These are phyloP conservation scores for Campylomormyrus numenius DNA, from an alignment of 2,113 vertebrate genomes.

Conservation along the genomic window DNA sequence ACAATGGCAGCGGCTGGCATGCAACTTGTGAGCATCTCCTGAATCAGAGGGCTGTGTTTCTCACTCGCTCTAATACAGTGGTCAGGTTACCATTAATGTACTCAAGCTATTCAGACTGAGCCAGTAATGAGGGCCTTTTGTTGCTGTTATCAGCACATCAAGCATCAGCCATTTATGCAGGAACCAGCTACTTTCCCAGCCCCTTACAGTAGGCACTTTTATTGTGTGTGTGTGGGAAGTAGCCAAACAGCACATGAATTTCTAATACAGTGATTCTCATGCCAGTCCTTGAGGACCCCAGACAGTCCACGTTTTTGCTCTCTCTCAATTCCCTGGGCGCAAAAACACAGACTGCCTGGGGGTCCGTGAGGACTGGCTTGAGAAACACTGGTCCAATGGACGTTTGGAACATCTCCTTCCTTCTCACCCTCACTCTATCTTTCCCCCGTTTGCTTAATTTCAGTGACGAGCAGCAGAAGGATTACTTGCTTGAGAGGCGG, in stretches of 20 bases:
- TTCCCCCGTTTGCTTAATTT: slow-evolving; percentile 40
- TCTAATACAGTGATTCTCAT: neutral
- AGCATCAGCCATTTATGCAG: neutral
- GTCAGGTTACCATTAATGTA: slow-evolving; percentile 9
- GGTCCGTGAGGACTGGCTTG: no score
- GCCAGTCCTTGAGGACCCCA: no score
- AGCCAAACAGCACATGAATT: neutral
- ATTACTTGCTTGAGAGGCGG: slow-evolving; percentile 93
- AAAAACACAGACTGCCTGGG: no score
- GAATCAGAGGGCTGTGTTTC: neutral
- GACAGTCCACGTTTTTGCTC: no score
- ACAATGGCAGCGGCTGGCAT: neutral
- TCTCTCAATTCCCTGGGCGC: no score
- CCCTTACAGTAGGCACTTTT: neutral
- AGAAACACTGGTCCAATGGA: no score
- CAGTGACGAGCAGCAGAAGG: slow-evolving; percentile 95
- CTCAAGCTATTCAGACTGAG: neutral
- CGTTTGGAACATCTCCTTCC: neutral
- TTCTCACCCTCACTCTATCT: neutral
- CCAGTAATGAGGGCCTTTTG: neutral
- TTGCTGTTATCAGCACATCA: neutral
- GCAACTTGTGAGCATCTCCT: neutral
- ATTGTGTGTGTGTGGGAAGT: neutral
- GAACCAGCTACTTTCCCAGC: neutral
- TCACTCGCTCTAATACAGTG: neutral